These are phyloP conservation scores for Mobula hypostoma DNA, from an alignment of 2,113 vertebrate genomes.

Conservation along the genomic window DNA sequence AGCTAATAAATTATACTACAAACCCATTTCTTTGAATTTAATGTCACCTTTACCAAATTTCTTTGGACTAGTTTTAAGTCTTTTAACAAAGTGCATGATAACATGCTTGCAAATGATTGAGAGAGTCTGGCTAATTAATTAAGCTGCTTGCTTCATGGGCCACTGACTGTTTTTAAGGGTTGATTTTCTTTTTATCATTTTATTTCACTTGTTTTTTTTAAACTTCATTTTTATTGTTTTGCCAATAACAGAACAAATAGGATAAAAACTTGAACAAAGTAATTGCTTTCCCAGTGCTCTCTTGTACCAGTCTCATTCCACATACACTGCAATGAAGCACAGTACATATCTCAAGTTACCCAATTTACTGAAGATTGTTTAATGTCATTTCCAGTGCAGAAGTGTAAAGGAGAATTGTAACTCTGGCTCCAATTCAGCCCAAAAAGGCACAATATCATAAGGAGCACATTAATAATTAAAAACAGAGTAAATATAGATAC, in stretches of 20 bases:
- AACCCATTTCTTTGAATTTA: slow-evolving; percentile 6
- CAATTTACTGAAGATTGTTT: not conserved
- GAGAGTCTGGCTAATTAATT: not conserved
- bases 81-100: not conserved
- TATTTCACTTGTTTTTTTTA: not conserved
- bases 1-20: not conserved
- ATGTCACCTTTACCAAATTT: not conserved
- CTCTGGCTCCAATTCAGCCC: too few species aligned
- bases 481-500: too few species aligned
- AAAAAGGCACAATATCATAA: too few species aligned
- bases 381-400: not conserved
- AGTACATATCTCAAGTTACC: not conserved
- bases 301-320: too few species aligned
- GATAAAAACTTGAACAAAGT: not conserved
- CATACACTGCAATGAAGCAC: not conserved
- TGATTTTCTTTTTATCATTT: too few species aligned
- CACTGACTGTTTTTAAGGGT: not conserved
- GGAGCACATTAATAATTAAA: too few species aligned
- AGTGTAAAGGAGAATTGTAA: too few species aligned
- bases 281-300: not conserved
- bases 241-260: too few species aligned
- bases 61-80: not conserved
- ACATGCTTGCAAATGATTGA: too few species aligned
- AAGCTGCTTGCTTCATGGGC: not conserved
- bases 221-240: too few species aligned